Base-by-base conservation (phyloP, 1,140 invertebrate species). In the Lordiphosa collinella region DNA sequence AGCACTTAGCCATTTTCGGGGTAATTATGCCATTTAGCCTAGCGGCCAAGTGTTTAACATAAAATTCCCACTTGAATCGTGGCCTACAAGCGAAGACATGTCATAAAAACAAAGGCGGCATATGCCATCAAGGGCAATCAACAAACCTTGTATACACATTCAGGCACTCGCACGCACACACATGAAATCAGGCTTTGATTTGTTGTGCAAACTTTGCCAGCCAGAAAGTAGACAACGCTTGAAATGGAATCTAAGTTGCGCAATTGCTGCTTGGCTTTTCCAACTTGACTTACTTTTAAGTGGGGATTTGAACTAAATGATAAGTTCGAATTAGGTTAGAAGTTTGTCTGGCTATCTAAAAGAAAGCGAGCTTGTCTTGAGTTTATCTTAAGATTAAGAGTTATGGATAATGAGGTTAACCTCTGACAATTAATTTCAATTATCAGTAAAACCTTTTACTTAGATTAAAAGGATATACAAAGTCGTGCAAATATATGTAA, bases 21-120 rank as follows among this genome's bases (percentile, higher is more conserved):
- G 46, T 57, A 69, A 69, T 69, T 69, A 69, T 69, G 46, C 37
- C 56, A 59, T 50, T 69, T 65, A 60, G 55, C 14, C 50, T 65
- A 34, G 36, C 38, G 62, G 62, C 44, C 59, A 65, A 60, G 55
- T 65, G 55, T 54, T 65, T 46, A 54, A 53, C 62, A 65, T 65
- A 31, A 51, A 55, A 65, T 51, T 54, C 55, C 35, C 66, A 54
- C 50, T 60, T 60, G 61, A 60, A 50, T 60, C 40, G 29, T 10
- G 41, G 13, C 41, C 18, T 25, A 43, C 40, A 43, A 29, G 36
- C 22, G 37, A 60, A 50, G 51, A 54, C 61, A 60, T 41, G 46
- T 25, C 41, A 32, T 65, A 50, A 64, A 64, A 54, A 35, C 16
- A 8, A 18, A 49, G 11, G 47, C n/a, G 22, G n/a, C 41, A 44